Evolutionary conservation across 2,797 vertebrate species (phyloP), one percentile per base, ranked within the genome.

Genomic region (Eulemur mongoz): DNA sequence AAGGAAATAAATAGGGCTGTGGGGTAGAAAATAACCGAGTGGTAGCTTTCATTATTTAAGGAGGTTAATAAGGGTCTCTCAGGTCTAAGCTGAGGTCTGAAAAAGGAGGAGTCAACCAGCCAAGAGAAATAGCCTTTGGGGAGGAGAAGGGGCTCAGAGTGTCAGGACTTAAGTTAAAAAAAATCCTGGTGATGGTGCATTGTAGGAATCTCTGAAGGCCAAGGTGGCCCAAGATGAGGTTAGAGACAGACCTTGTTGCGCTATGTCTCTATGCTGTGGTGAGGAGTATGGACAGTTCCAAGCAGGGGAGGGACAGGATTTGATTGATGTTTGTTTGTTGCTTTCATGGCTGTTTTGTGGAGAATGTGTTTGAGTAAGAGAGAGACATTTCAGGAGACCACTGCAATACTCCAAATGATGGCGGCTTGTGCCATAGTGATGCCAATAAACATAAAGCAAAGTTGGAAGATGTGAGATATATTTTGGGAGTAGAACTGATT

Each of bases 391-490:
- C 32, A 83, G 50, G 65, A 72, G 43, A 80, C 0, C 8, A 7
- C 2, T 43, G 32, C n/a, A 57, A 61, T 38, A 9, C 9, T 80
- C 69, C 23, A 48, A 80, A 30, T 18, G 23, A 30, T 12, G 8
- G 11, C 12, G 25, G 69, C 59, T 63, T 30, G 7, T 67, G 35
- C 14, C 14, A 15, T 0, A 9, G 5, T 8, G 30, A 54, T 0
- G 84, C 50, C 20, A 52, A 38, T 35, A 65, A 69, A 54, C n/a
- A 18, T 12, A 0, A 90, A 70, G 83, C 50, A 25, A 78, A 14
- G 15, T 35, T 38, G n/a, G 70, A 93, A 67, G 38, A 52, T 32
- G 10, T 54, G 70, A 84, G 84, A 95, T 25, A 12, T 11, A 80
- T 30, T 63, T 73, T n/a, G 23, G 15, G 45, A 67, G 5, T 5